Percentiles rank a stretch among this genome's conserved stretches.
Conservation (phyloP, 2,113 vertebrate genomes). For the Trematomus loennbergii region DNA sequence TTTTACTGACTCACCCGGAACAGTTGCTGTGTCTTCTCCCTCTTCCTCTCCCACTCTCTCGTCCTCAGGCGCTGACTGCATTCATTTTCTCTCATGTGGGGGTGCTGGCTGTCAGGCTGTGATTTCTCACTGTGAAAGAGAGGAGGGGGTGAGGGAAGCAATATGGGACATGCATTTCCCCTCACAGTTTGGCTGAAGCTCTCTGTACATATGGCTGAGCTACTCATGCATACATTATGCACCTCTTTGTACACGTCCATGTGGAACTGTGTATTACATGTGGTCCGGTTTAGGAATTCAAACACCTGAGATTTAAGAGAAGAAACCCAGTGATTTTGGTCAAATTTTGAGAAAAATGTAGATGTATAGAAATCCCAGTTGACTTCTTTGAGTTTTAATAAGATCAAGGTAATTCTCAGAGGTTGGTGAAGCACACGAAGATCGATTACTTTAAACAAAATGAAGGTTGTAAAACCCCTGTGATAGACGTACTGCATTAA, state of each 20-base stretch:
- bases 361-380: no score
- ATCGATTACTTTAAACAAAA: no score
- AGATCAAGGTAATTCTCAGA: no score
- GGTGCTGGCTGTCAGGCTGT: conserved; percentile 73
- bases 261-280: neutral
- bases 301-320: neutral
- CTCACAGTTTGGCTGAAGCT: conserved; percentile 39
- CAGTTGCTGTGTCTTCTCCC: conserved; percentile 44
- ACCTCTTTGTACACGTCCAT: neutral
- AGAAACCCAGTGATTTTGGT: neutral
- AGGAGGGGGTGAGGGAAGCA: conserved; percentile 23
- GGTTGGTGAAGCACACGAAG: no score
- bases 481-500: no score
- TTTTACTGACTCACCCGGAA: conserved; percentile 52
- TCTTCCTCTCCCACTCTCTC: conserved; percentile 60
- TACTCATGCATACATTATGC: neutral
- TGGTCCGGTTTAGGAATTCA: neutral
- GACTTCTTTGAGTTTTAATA: no score
- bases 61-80: conserved; percentile 69
- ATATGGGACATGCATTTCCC: conserved; percentile 38
- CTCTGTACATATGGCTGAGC: conserved; percentile 48
- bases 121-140: conserved; percentile 65
- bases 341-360: neutral
- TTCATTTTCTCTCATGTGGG: conserved; percentile 82
- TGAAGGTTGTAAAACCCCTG: no score